Percentiles rank a stretch among this genome's conserved stretches.
phyloP scores from a whole-genome alignment of 2,113 vertebrate genomes.

The Bolborhynchus lineola region DNA sequence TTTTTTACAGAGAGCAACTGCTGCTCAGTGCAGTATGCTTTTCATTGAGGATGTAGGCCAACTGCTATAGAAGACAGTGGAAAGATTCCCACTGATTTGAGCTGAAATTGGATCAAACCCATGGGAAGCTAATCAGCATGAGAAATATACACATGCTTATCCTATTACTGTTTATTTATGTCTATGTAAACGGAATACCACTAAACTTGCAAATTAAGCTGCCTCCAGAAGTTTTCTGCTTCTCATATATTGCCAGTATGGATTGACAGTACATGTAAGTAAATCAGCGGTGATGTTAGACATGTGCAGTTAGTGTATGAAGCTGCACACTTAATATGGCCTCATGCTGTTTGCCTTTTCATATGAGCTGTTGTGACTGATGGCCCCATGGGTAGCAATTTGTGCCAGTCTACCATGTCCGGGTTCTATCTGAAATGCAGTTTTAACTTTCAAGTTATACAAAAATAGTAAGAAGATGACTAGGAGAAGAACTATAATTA shows the following conservation, averaged over 20 bases:
- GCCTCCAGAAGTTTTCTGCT: background rate
- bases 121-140: background rate
- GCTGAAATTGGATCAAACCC: background rate
- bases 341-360: background rate
- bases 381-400: background rate
- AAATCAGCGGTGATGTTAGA: constrained; percentile 12
- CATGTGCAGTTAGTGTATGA: background rate
- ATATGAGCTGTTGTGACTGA: background rate
- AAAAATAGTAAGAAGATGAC: background rate
- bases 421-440: background rate
- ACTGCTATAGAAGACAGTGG: background rate
- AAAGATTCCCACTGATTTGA: background rate
- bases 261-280: background rate
- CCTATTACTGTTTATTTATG: background rate
- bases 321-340: background rate
- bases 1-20: background rate
- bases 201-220: background rate
- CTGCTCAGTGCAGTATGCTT: background rate
- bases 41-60: background rate
- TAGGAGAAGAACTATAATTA: background rate
- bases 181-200: background rate
- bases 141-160: background rate
- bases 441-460: background rate
- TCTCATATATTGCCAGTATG: background rate
- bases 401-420: background rate